phyloP scores from a whole-genome alignment of 2,113 vertebrate species.

The Pluvialis apricaria region DNA sequence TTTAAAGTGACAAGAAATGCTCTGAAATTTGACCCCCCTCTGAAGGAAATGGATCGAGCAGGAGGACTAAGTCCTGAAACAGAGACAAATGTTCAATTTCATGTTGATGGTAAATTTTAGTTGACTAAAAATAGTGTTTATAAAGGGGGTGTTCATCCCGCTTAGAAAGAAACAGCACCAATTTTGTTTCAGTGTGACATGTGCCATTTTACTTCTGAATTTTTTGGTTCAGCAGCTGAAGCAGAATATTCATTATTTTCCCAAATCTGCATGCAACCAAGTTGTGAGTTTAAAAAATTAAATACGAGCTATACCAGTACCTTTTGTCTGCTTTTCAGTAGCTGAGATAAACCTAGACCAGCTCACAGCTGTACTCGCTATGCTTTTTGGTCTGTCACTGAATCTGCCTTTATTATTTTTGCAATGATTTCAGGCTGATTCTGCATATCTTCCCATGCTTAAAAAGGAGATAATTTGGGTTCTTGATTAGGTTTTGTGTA shows the following conservation, averaged over 20 bases:
- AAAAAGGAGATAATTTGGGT: conserved; percentile 39
- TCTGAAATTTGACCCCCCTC: background rate
- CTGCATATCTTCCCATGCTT: conserved; percentile 6
- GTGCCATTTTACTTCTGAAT: conserved; percentile 16
- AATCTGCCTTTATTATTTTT: conserved; percentile 33
- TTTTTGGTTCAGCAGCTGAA: conserved; percentile 23
- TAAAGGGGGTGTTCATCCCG: background rate
- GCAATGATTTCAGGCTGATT: conserved; percentile 17
- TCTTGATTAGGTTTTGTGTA: conserved; percentile 65
- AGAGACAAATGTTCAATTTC: background rate
- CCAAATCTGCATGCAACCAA: background rate
- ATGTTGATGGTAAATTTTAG: background rate
- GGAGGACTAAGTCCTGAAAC: background rate
- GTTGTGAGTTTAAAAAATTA: background rate
- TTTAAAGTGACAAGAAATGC: background rate
- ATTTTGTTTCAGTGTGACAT: background rate
- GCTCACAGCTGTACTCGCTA: conserved; percentile 26
- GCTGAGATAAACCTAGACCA: conserved; percentile 47
- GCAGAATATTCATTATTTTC: conserved; percentile 30
- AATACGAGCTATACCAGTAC: background rate
- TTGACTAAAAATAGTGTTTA: conserved; percentile 23
- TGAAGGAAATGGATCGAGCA: background rate
- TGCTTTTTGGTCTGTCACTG: background rate
- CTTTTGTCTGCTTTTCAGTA: conserved; percentile 40
- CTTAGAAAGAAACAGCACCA: background rate